Conservation (phyloP, 2,888 invertebrate genomes). For the Cacoxenus indagator region DNA sequence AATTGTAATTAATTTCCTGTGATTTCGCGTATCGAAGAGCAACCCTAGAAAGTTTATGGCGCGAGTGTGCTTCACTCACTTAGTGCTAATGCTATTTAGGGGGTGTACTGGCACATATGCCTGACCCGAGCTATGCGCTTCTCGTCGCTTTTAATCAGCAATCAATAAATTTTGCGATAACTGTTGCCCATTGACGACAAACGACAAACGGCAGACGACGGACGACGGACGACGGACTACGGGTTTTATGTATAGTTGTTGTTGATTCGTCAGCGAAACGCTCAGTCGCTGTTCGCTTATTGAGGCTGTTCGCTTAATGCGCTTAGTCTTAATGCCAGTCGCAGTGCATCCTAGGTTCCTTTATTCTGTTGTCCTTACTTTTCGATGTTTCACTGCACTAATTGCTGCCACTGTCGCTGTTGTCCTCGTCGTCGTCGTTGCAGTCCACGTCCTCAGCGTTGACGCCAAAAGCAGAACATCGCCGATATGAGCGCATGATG, state of each 20-base stretch:
- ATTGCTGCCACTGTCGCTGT: constrained; percentile 16
- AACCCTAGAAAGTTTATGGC: constrained; percentile 27
- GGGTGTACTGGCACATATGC: no score
- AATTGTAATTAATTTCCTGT: constrained; percentile 65
- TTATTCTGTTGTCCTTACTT: constrained; percentile 23
- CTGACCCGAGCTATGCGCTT: no score
- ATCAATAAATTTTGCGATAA: constrained; percentile 66
- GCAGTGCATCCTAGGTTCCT: constrained; percentile 29
- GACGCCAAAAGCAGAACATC: constrained; percentile 44
- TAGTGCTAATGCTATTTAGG: neutral
- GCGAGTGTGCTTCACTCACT: neutral
- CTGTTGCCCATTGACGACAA: no score
- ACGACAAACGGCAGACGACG: no score
- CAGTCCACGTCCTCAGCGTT: neutral
- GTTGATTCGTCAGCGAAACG: no score
- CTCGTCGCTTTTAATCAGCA: constrained; percentile 51
- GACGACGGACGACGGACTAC: constrained; percentile 18
- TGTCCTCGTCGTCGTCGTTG: neutral
- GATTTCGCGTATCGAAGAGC: constrained; percentile 47
- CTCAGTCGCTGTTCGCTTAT: neutral
- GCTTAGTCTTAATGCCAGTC: constrained; percentile 64
- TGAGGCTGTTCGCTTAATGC: constrained; percentile 60
- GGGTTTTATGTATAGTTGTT: constrained; percentile 22
- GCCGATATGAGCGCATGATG: neutral
- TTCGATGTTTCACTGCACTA: constrained; percentile 2